A percentile compares a stretch with the other conserved stretches of the same genome.
These are phyloP conservation scores for Cephalopterus ornatus DNA, from an alignment of 2,113 vertebrate species.

Conservation along the genomic window DNA sequence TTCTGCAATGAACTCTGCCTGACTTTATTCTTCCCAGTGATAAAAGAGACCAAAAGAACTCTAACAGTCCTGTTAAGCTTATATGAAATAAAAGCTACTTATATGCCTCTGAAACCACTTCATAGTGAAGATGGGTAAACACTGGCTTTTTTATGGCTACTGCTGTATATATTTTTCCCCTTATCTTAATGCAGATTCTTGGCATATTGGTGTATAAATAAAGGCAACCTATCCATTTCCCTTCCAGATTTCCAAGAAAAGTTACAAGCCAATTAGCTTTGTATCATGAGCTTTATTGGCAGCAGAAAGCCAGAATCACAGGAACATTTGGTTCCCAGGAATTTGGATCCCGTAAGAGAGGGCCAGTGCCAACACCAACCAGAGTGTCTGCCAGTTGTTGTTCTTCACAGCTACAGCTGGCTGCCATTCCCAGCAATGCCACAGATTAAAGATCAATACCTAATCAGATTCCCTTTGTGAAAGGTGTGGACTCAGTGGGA, in stretches of 20 bases:
- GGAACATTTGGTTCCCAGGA: slow-evolving; percentile 80
- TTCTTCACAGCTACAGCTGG: slow-evolving; percentile 75
- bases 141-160: neutral
- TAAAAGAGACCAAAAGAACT: neutral
- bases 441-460: slow-evolving; percentile 51
- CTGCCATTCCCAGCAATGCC: slow-evolving; percentile 58
- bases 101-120: neutral
- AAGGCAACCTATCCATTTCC: slow-evolving; percentile 69
- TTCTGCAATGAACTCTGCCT: neutral
- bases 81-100: neutral
- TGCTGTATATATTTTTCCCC: neutral
- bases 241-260: slow-evolving; percentile 73
- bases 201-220: neutral
- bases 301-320: slow-evolving; percentile 74
- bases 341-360: slow-evolving; percentile 67
- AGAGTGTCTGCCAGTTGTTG: slow-evolving; percentile 73
- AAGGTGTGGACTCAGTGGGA: neutral
- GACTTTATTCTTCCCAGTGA: neutral
- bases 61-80: neutral
- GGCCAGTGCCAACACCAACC: slow-evolving; percentile 70
- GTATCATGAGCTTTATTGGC: slow-evolving; percentile 77
- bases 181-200: slow-evolving; percentile 3
- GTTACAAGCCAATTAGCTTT: slow-evolving; percentile 77
- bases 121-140: neutral
- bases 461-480: slow-evolving; percentile 19